These are phyloP conservation scores for Caenorhabditis wallacei DNA, from an alignment of 2,888 invertebrate species.

Conservation along the genomic window DNA sequence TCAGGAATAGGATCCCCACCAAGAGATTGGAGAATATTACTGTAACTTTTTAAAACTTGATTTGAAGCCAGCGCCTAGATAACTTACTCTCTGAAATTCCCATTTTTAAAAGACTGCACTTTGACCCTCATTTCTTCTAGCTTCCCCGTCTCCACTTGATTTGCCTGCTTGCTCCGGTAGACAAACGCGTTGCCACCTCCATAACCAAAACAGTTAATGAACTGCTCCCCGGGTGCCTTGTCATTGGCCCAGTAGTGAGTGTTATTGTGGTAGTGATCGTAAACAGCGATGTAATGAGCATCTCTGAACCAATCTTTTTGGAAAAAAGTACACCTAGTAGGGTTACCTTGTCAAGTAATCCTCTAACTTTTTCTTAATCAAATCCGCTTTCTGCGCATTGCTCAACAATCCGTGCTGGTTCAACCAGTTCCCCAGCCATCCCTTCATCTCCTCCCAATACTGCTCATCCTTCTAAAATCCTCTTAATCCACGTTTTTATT, in stretches of 20 bases:
- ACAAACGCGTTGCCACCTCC: not conserved
- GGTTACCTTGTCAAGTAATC: not conserved
- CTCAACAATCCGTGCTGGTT: not conserved
- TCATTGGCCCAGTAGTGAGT: not conserved
- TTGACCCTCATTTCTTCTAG: not conserved
- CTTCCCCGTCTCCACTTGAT: too few relatives aligned
- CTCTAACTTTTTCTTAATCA: not conserved
- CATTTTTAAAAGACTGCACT: not conserved
- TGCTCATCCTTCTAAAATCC: not conserved
- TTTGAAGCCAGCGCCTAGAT: not conserved
- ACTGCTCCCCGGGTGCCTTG: not conserved
- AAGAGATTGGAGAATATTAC: not conserved
- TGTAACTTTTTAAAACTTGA: not conserved
- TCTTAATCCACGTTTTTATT: too few relatives aligned
- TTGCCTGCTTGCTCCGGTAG: not conserved
- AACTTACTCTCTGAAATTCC: not conserved
- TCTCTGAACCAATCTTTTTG: too few relatives aligned
- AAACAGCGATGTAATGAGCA: not conserved
- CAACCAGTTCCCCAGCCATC: not conserved
- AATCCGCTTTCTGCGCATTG: not conserved
- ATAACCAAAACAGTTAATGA: not conserved
- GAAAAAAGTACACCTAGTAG: too few relatives aligned
- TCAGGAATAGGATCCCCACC: not conserved
- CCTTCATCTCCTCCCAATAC: not conserved
- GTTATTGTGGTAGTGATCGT: not conserved